Conservation (phyloP, 2,797 vertebrate genomes). For the Crossoptilon crossoptilon region DNA sequence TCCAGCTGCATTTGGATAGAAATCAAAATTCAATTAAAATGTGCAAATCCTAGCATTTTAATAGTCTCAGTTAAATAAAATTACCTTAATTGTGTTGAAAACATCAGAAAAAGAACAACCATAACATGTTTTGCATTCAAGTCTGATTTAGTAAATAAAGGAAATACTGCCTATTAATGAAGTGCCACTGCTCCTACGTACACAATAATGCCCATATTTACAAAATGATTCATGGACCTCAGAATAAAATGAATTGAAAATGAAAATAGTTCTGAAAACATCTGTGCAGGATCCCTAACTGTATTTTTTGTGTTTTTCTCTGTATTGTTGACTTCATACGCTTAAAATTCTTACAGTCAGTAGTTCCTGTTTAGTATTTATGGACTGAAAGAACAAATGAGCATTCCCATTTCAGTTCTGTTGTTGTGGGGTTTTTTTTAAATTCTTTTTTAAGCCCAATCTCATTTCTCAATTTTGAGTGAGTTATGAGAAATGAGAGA, state of each 20-base stretch:
- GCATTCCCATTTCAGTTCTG: not conserved
- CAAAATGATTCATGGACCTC: not conserved
- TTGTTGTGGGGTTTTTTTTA: not conserved
- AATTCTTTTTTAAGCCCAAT: not conserved
- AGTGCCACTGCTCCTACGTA: not conserved
- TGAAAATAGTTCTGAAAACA: not conserved
- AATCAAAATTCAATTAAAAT: conserved; percentile 41
- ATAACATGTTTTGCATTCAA: not conserved
- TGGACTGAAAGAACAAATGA: not conserved
- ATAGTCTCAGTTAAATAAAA: not conserved
- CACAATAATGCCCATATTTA: not conserved
- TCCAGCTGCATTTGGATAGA: not conserved
- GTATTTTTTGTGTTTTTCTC: not conserved
- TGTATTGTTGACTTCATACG: not conserved
- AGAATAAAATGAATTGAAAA: not conserved
- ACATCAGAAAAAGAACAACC: not conserved
- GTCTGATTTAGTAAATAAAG: not conserved
- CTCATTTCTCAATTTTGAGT: not conserved
- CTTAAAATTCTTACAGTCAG: not conserved
- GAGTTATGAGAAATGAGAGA: not conserved
- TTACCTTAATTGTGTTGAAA: not conserved
- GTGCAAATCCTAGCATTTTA: not conserved
- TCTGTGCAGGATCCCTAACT: not conserved
- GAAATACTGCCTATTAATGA: not conserved
- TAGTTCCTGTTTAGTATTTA: not conserved